phyloP scores from a whole-genome alignment of 1,140 invertebrate species.

The Antheraea pernyi region DNA sequence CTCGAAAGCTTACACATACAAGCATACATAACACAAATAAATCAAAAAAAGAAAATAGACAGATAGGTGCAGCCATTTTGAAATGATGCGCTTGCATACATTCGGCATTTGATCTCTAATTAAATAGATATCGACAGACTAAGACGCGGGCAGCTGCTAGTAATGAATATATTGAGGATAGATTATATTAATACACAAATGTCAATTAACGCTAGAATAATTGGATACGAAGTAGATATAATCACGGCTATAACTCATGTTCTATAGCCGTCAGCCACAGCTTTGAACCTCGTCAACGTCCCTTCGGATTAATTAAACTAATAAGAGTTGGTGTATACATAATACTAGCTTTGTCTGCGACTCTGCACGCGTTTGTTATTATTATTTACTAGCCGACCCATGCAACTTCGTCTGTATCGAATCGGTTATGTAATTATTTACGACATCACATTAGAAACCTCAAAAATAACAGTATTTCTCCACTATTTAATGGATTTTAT shows the following conservation, averaged over 20 bases:
- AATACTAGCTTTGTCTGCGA: neutral
- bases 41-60: too few relatives aligned
- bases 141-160: neutral
- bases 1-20: too few relatives aligned
- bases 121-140: neutral
- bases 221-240: slow-evolving; percentile 30
- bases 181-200: slow-evolving; percentile 1
- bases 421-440: too few relatives aligned
- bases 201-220: slow-evolving; percentile 25
- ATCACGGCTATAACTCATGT: neutral
- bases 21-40: too few relatives aligned
- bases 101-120: neutral
- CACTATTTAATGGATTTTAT: too few relatives aligned
- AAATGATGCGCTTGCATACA: too few relatives aligned
- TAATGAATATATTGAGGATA: neutral
- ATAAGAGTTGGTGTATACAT: neutral
- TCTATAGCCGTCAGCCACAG: slow-evolving; percentile 19
- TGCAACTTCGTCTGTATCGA: too few relatives aligned
- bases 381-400: too few relatives aligned
- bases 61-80: too few relatives aligned
- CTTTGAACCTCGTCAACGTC: slow-evolving; percentile 19
- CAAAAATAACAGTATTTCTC: too few relatives aligned
- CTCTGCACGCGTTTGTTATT: too few relatives aligned
- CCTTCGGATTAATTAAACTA: neutral
- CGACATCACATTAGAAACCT: too few relatives aligned